Evolutionary conservation across 2,888 invertebrate species (phyloP).

Genomic region (Camponotus fellah): DNA sequence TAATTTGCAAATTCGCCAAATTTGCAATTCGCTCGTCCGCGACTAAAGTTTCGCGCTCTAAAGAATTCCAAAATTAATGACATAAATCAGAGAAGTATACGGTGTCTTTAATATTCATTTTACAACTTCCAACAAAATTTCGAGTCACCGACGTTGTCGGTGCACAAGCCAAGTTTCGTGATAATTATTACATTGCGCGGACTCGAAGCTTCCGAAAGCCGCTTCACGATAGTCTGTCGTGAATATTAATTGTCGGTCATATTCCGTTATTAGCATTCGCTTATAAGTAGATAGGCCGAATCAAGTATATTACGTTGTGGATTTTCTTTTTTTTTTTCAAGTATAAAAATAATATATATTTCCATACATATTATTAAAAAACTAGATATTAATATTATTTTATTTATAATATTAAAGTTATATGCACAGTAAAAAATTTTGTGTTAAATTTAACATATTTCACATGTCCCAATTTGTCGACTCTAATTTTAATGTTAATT

Average conservation of each 20-base stretch:
- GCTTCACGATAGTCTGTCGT: background rate
- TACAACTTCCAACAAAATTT: constrained; percentile 42
- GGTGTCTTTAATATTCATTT: constrained; percentile 46
- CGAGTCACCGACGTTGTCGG: constrained; percentile 30
- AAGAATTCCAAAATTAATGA: constrained; percentile 39
- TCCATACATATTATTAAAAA: background rate
- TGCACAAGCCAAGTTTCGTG: constrained; percentile 17
- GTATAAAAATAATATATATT: background rate
- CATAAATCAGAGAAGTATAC: constrained; percentile 37
- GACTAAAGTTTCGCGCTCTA: constrained; percentile 4
- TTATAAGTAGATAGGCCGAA: background rate
- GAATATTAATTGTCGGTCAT: constrained; percentile 25
- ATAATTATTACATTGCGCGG: constrained; percentile 43
- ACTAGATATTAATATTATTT: background rate
- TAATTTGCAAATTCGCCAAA: constrained; percentile 8
- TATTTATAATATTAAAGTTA: background rate
- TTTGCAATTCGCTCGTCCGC: constrained; percentile 36
- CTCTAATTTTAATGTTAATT: too few species aligned
- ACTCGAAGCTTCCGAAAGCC: constrained; percentile 14
- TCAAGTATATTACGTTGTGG: background rate
- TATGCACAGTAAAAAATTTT: too few species aligned
- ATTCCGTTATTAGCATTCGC: background rate
- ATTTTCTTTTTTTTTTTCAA: constrained; percentile 7
- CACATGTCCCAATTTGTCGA: too few species aligned
- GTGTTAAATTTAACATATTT: too few species aligned